These are phyloP conservation scores for Henricia sp. DNA, from an alignment of 53 echinoderm and acorn worm genomes.

Conservation along the genomic window DNA sequence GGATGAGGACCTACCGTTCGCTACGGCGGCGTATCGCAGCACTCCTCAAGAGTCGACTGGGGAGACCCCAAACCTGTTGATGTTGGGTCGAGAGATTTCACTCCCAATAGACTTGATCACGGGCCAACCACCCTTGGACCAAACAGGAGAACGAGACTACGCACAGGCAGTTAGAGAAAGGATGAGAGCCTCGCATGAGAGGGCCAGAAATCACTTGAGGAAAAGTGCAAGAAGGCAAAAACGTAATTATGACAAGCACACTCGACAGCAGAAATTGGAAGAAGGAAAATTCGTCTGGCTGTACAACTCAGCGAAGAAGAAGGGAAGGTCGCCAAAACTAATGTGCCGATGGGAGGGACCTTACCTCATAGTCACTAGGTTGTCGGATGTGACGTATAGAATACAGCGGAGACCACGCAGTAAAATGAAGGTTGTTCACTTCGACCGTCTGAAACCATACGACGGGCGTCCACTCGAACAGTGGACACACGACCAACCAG, in stretches of 20 bases:
- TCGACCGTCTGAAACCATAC: slow-evolving; percentile 15
- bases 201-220: background rate
- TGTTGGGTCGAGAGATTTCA: no score
- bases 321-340: slow-evolving; percentile 16
- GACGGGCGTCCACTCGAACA: no score
- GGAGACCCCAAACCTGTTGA: no score
- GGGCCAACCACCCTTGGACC: no score
- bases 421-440: slow-evolving; percentile 10
- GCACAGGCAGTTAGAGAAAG: slow-evolving; percentile 12
- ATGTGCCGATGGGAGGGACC: slow-evolving; percentile 22
- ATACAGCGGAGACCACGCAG: slow-evolving; percentile 20
- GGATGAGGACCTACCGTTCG: slow-evolving; percentile 49
- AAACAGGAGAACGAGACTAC: no score
- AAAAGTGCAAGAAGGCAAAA: background rate
- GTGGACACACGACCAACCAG: no score
- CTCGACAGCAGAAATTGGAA: no score
- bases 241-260: no score
- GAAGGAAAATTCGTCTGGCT: no score
- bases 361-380: background rate
- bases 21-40: no score
- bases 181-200: slow-evolving; percentile 1
- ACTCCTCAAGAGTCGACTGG: no score
- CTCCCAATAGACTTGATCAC: no score
- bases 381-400: slow-evolving; percentile 36
- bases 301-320: background rate